phyloP scores from a whole-genome alignment of 2,113 vertebrate species.

The Sander lucioperca region DNA sequence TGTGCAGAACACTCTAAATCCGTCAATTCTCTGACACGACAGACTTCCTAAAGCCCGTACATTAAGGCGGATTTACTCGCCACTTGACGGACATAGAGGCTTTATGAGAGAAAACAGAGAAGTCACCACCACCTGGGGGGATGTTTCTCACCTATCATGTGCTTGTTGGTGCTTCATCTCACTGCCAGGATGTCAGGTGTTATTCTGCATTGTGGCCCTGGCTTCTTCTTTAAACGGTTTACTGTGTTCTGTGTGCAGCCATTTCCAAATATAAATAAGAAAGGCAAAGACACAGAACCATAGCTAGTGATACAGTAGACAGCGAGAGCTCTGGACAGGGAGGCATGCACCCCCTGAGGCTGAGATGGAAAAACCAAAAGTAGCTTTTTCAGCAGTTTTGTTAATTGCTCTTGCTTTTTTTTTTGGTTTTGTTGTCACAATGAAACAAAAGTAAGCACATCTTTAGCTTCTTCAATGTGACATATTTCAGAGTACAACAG shows the following conservation, averaged over 20 bases:
- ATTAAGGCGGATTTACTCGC: slow-evolving; percentile 72
- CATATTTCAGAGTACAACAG: not conserved
- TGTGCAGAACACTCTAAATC: slow-evolving; percentile 42
- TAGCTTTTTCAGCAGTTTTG: slow-evolving; percentile 5
- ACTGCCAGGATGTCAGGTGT: slow-evolving; percentile 34
- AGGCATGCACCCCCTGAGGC: slow-evolving; percentile 6
- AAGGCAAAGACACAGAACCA: slow-evolving; percentile 16
- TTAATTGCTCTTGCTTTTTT: not conserved
- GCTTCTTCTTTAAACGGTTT: slow-evolving; percentile 33
- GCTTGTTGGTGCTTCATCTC: slow-evolving; percentile 17
- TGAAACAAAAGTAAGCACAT: not conserved
- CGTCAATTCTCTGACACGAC: slow-evolving; percentile 45
- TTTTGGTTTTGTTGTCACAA: not conserved
- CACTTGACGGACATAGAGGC: slow-evolving; percentile 52
- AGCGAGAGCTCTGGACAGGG: not conserved
- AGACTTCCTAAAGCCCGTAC: slow-evolving; percentile 53
- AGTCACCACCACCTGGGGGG: slow-evolving; percentile 39
- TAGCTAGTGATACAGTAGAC: slow-evolving; percentile 45
- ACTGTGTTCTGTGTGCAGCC: slow-evolving; percentile 6
- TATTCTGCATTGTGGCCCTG: not conserved
- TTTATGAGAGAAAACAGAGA: slow-evolving; percentile 49
- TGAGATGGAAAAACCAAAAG: slow-evolving; percentile 13
- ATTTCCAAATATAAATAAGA: slow-evolving; percentile 31
- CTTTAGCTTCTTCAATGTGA: not conserved
- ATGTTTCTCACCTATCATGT: slow-evolving; percentile 19